Evolutionary conservation across 2,888 invertebrate species (phyloP).

Genomic region (Rhagonycha lutea): DNA sequence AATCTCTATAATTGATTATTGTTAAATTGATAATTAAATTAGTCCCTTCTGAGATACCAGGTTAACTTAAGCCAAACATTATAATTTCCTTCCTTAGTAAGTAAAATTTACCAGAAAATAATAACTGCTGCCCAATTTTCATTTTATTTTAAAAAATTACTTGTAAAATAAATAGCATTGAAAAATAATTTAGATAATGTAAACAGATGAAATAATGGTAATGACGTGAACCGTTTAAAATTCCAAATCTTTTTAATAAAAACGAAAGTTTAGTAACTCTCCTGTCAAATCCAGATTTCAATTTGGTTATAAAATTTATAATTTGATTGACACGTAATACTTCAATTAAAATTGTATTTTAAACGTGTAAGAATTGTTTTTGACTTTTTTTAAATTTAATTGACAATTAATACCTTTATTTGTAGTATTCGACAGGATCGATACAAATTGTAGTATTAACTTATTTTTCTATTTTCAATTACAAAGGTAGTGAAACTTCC

Average conservation of each 20-base stretch:
- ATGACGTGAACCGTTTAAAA: not conserved
- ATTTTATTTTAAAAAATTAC: not conserved
- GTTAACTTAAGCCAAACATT: slow-evolving; percentile 21
- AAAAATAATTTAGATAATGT: not conserved
- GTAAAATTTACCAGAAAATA: slow-evolving; percentile 1
- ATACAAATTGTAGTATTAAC: too few relatives aligned
- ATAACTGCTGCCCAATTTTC: not conserved
- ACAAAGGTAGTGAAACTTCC: too few relatives aligned
- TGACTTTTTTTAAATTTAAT: not conserved
- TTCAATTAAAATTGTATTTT: not conserved
- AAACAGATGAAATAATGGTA: not conserved
- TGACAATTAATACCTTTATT: not conserved
- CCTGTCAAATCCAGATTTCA: not conserved
- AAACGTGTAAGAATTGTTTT: not conserved
- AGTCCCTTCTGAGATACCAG: slow-evolving; percentile 13
- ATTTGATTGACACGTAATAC: not conserved
- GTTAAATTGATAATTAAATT: slow-evolving; percentile 19
- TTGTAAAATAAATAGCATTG: not conserved
- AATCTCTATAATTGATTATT: slow-evolving; percentile 16
- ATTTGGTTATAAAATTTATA: not conserved
- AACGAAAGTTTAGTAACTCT: not conserved
- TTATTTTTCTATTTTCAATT: too few relatives aligned
- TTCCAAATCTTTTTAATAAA: not conserved
- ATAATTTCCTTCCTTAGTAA: slow-evolving; percentile 16
- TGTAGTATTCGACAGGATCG: too few relatives aligned